These are phyloP conservation scores for Pyrrhura leucotis DNA, from an alignment of 2,797 vertebrate genomes.

Conservation along the genomic window DNA sequence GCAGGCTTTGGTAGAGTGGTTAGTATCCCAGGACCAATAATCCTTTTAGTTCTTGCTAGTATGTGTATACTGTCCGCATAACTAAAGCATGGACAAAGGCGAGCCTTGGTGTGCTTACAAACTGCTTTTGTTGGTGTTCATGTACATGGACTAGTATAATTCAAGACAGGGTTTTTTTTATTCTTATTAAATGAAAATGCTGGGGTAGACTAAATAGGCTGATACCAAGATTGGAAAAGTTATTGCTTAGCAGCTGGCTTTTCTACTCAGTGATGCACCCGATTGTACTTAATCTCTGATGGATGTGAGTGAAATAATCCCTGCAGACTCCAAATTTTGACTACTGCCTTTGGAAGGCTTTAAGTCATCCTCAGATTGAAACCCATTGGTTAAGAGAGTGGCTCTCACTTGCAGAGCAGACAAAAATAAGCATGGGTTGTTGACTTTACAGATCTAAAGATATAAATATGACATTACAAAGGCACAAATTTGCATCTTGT, in stretches of 20 bases:
- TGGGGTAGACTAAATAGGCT: neutral
- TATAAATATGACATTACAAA: neutral
- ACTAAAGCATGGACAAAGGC: conserved; percentile 18
- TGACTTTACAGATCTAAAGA: neutral
- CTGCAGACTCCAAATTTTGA: neutral
- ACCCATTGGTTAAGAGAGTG: neutral
- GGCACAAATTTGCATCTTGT: neutral
- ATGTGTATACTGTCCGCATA: neutral
- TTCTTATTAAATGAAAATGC: neutral
- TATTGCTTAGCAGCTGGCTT: neutral
- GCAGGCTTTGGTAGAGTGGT: conserved; percentile 79
- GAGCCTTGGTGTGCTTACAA: neutral
- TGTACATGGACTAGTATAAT: neutral
- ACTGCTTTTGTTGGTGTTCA: neutral
- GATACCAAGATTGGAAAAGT: neutral
- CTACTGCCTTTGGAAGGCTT: neutral
- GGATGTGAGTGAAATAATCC: neutral
- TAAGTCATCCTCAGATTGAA: neutral
- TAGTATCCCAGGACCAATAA: conserved; percentile 67
- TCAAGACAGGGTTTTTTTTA: neutral
- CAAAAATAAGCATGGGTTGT: neutral
- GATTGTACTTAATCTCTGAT: neutral
- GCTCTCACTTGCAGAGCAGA: neutral
- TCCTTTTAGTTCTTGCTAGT: neutral
- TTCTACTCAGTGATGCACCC: rapidly evolving